Conservation (phyloP, 2,888 invertebrate genomes). For the Trissolcus japonicus region DNA sequence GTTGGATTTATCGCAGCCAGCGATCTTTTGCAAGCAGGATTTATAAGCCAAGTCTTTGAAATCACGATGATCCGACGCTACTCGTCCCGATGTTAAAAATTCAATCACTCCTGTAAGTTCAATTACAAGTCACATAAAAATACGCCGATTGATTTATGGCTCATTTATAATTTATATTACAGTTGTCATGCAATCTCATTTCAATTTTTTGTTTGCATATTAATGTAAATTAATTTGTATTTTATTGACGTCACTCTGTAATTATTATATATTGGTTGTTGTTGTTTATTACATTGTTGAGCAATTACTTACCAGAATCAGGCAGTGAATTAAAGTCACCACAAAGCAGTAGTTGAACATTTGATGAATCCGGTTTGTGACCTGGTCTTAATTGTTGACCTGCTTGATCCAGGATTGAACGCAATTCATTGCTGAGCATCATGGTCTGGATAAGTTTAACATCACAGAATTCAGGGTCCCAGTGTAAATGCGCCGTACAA, state of each 20-base stretch:
- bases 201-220: slow-evolving; percentile 6
- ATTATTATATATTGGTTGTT: too few species aligned
- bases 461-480: slow-evolving; percentile 99
- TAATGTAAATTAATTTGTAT: slow-evolving; percentile 13
- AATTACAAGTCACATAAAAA: slow-evolving; percentile 32
- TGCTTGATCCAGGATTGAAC: slow-evolving; percentile 90
- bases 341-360: slow-evolving; percentile 94
- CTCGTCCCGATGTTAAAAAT: slow-evolving; percentile 93
- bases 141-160: slow-evolving; percentile 17
- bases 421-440: slow-evolving; percentile 97
- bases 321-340: slow-evolving; percentile 99
- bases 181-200: too few species aligned
- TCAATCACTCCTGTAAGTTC: slow-evolving; percentile 90
- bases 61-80: slow-evolving; percentile 94
- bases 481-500: slow-evolving; percentile 99
- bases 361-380: slow-evolving; percentile 84
- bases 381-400: slow-evolving; percentile 86
- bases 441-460: slow-evolving; percentile 99
- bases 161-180: too few species aligned
- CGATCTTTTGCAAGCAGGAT: slow-evolving; percentile 91
- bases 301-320: slow-evolving; percentile 84
- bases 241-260: not conserved
- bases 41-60: slow-evolving; percentile 97
- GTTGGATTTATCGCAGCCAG: slow-evolving; percentile 88
- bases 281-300: too few species aligned